Conservation (phyloP, 2,888 invertebrate species). For the Caenorhabditis afra region DNA sequence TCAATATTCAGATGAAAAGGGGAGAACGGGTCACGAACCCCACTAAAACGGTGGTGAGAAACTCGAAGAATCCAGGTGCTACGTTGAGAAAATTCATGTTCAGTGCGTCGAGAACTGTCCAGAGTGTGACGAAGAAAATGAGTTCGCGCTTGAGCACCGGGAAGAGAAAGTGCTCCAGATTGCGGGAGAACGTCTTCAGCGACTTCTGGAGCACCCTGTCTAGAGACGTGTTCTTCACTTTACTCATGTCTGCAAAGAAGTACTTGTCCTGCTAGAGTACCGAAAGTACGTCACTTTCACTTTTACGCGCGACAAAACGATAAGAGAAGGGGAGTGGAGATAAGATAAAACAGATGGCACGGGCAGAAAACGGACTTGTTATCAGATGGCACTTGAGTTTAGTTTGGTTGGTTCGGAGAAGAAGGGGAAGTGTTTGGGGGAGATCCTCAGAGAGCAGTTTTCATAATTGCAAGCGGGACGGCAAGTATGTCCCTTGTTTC, state of each 20-base stretch:
- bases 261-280: neutral
- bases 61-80: constrained; percentile 11
- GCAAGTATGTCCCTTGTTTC: too few relatives aligned
- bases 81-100: constrained; percentile 44
- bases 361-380: neutral
- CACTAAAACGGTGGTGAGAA: neutral
- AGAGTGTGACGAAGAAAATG: constrained; percentile 50
- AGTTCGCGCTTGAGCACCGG: constrained; percentile 46
- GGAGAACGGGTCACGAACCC: constrained; percentile 18
- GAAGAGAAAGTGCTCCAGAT: constrained; percentile 42
- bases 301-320: constrained; percentile 6
- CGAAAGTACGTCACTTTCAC: constrained; percentile 24
- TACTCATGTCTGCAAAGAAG: constrained; percentile 19
- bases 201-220: constrained; percentile 25
- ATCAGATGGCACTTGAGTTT: constrained; percentile 36
- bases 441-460: too few relatives aligned
- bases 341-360: neutral
- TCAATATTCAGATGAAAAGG: neutral
- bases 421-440: too few relatives aligned
- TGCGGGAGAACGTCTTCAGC: constrained; percentile 12
- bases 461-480: too few relatives aligned
- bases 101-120: constrained; percentile 51
- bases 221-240: constrained; percentile 18
- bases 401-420: constrained; percentile 18
- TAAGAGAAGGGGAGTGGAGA: constrained; percentile 5